Evolutionary conservation across 2,113 vertebrate genomes (phyloP), one percentile per base, ranked within the genome.

Genomic region (Microcebus griseorufus): DNA sequence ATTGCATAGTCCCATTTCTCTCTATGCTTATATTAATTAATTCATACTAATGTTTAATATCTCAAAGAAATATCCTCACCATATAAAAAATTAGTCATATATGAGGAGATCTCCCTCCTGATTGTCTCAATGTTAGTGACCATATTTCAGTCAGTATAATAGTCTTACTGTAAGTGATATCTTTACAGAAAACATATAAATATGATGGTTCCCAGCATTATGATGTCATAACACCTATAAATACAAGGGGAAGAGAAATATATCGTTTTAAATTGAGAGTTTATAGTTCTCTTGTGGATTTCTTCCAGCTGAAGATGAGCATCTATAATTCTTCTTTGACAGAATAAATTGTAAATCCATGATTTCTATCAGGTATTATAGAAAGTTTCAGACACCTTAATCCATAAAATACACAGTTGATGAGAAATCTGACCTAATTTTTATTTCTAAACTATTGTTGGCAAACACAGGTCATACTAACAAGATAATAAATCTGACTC

Each of bases 211-310:
- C 98, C 97, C 97, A 98, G 98, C 95, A 98, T 97, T 98, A 95
- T 98, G 98, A 98, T 99, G 84, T 98, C 98, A 98, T 96, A 97
- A n/a, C 96, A 97, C 97, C 98, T 98, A 99, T 98, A 98, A 98
- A 98, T 98, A 98, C 90, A 97, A 80, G 3, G 69, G 58, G 51
- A 96, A 97, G 53, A 97, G 86, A 98, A 98, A 98, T 97, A 94
- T 39, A 97, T 97, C 91, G 88, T 98, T 96, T 97, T 98, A 98
- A 98, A 98, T 97, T 96, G 94, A 97, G 95, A 97, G 94, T 98
- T 98, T 98, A 98, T 98, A 95, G 88, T 95, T 98, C 97, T 97
- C 92, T 85, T 93, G 97, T 98, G 98, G 84, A 95, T 98, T 97
- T 86, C 62, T 97, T 98, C 95, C 95, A 98, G 94, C 93, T 96